Base-by-base conservation (phyloP, 2,797 vertebrate genomes). In the Enoplosus armatus region DNA sequence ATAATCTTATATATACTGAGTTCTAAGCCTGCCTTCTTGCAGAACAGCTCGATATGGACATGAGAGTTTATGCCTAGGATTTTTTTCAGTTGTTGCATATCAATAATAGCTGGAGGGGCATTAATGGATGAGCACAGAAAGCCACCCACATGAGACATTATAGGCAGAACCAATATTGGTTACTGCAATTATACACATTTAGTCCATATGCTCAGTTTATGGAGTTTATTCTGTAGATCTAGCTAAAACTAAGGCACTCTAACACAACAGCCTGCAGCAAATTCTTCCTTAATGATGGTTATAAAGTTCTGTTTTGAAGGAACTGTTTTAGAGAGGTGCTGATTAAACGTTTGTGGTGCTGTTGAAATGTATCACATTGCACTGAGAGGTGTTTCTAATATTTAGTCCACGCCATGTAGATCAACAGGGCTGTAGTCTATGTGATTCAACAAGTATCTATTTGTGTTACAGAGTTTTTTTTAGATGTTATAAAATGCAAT, bases 21-120 rank as follows among this genome's bases (percentile, higher is more conserved):
- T 33, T 37, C 43, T 60, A 35, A 31, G 33, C 27, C 31, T 41
- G 53, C 39, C 26, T 61, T 77, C 51, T 22, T 48, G 15, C 14
- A 45, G 15, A 85, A 68, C 10, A 77, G 47, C 16, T 80, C 61
- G 61, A 68, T 63, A 67, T 37, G 22, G 31, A 76, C 37, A 41
- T 14, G 4, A 76, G 33, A 60, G 43, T 29, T 65, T 50, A 55
- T n/a, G 26, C 35, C n/a, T 26, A 37, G 39, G 37, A 26, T 54
- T 61, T 33, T 55, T 82, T 35, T 27, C 41, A 60, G 33, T 48
- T 3, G 1, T 26, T 63, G 14, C n/a, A 50, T 35, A 72, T 75
- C 48, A 79, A 63, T 67, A 64, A 74, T 43, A 70, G 70, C 65
- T 72, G 22, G 6, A 85, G 58, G 63, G 48, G 3, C 7, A 65